Evolutionary conservation across 1,140 invertebrate genomes (phyloP), one percentile per base, ranked within the genome.

Genomic region (Lerema accius): DNA sequence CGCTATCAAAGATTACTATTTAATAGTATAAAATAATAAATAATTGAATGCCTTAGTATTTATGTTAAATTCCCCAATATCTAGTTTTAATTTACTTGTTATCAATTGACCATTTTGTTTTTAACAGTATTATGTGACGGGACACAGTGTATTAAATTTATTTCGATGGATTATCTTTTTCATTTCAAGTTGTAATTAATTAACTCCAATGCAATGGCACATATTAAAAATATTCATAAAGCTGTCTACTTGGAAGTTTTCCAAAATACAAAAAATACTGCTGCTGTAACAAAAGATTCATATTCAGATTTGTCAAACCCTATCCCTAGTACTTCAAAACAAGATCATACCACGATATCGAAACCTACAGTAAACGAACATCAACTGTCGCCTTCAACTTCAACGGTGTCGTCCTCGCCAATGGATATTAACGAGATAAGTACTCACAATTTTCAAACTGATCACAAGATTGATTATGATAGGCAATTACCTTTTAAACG

Each of bases 181-280:
- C n/a, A n/a, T n/a, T n/a, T n/a, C n/a, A n/a, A n/a, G n/a, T n/a
- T n/a, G n/a, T n/a, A n/a, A n/a, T n/a, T n/a, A n/a, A n/a, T n/a
- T n/a, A n/a, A n/a, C 23, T 23, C 23, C 23, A 23, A 23, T 23
- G 23, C 23, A 23, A 65, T 66, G 58, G 68, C 26, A 63, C 68
- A 70, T 63, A 66, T 66, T 13, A 63, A 63, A 55, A 70, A 66
- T 63, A 19, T 70, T 63, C 60, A 65, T 63, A 66, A 70, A 13
- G 68, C 68, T 28, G 46, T 63, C 53, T 60, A 70, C 48, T 60
- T 70, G 63, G 62, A 70, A 70, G 37, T 69, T 67, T 59, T 59
- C 59, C 13, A 58, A 63, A 63, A n/a, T 63, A 63, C n/a, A n/a
- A n/a, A 50, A 6, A 58, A 59, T 26, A 59, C 10, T 49, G 48